phyloP scores from a whole-genome alignment of 1,140 invertebrate genomes.

The Aricia agestis region DNA sequence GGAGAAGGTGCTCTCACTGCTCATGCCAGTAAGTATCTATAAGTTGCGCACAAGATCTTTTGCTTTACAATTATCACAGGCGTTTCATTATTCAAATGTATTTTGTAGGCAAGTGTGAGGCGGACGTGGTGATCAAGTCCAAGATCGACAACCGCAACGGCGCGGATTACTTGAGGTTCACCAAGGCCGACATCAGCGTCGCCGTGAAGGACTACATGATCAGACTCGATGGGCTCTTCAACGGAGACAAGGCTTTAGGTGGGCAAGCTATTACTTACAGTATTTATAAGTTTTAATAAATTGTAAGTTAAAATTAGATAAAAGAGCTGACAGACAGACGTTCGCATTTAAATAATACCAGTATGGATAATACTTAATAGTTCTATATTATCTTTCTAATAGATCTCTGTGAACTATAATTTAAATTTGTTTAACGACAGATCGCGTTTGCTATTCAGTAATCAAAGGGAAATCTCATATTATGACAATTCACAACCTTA shows the following conservation, averaged over 20 bases:
- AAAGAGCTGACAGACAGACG: no score
- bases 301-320: no score
- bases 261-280: conserved; percentile 19
- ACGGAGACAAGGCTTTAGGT: conserved; percentile 77
- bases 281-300: no score
- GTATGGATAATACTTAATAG: no score
- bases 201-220: conserved; percentile 77
- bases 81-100: neutral
- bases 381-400: no score
- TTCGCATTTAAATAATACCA: no score
- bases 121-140: conserved; percentile 71
- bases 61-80: neutral
- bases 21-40: conserved; percentile 78
- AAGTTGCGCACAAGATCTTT: neutral
- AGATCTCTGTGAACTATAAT: no score
- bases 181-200: conserved; percentile 74
- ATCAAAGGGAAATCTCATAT: no score
- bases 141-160: conserved; percentile 68
- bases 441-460: no score
- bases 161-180: conserved; percentile 75
- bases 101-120: conserved; percentile 75
- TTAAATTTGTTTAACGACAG: no score
- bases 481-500: no score
- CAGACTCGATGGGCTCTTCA: conserved; percentile 78
- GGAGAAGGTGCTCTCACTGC: conserved; percentile 80